Evolutionary conservation across 2,113 vertebrate genomes (phyloP), one percentile per base, ranked within the genome.

Genomic region (Antechinus stuartii): DNA sequence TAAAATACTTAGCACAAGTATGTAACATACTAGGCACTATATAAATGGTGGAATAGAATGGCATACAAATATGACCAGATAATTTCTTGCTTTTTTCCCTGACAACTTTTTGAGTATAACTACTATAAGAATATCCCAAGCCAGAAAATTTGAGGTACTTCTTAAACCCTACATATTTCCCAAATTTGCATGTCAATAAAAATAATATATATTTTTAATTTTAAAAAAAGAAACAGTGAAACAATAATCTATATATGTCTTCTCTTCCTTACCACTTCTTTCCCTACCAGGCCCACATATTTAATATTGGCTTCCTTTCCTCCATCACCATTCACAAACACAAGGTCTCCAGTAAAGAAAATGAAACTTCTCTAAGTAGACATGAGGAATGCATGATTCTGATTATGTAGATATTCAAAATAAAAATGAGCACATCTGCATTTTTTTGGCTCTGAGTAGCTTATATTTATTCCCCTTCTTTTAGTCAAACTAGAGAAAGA

Each of bases 401-500:
- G 98, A 96, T 54, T 97, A 91, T 95, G 98, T 98, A 98, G 98
- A n/a, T 98, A 98, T 94, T 98, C 97, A 95, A 97, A 98, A 97
- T 98, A 98, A 98, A 97, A 98, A 97, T 91, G 97, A 98, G 98
- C 97, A 97, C 97, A 93, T 98, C 98, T 97, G 98, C 97, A 96
- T 96, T 97, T 96, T 97, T 94, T 95, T 94, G 96, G 95, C 89
- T 96, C 96, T 92, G 90, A 91, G 54, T 9, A 16, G 61, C 93
- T 90, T 89, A 84, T 94, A 90, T 89, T 94, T 68, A 68, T 68
- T 68, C 30, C 30, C 93, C 93, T 54, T 95, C 96, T 96, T 98
- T 99, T 99, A 99, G 98, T 99, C 99, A 98, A 99, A 99, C 91
- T 99, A 99, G 98, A 99, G 99, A 98, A 99, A 99, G 99, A 99